Percentiles rank a stretch among this genome's conserved stretches.
phyloP scores from a whole-genome alignment of 2,113 vertebrate species.

The Chamaetylas fuelleborni region DNA sequence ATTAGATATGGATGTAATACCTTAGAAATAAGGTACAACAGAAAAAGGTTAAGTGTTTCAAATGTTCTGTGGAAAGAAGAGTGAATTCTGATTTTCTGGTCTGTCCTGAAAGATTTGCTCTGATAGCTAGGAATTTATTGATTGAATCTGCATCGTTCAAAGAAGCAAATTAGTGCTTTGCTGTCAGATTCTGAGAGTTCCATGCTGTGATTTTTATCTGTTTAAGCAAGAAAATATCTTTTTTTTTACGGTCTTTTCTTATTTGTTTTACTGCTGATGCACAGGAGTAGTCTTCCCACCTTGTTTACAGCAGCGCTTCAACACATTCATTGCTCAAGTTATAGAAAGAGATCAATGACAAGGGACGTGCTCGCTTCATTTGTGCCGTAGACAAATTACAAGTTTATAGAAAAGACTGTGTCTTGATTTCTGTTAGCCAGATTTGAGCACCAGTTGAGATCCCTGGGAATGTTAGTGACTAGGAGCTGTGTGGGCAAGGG shows the following conservation, averaged over 20 bases:
- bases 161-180: conserved; percentile 35
- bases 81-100: not conserved
- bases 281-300: not conserved
- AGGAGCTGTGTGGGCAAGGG: not conserved
- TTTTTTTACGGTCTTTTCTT: not conserved
- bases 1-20: not conserved
- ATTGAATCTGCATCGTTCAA: conserved; percentile 34
- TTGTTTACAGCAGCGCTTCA: not conserved
- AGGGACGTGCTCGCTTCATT: not conserved
- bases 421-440: not conserved
- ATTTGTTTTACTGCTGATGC: not conserved
- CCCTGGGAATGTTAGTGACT: not conserved
- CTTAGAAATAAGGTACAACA: not conserved
- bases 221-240: not conserved
- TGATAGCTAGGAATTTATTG: conserved; percentile 16
- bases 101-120: not conserved
- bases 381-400: not conserved
- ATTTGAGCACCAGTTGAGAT: not conserved
- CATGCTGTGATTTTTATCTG: conserved; percentile 42
- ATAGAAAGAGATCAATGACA: not conserved
- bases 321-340: not conserved
- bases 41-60: not conserved
- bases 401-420: not conserved
- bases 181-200: conserved; percentile 12
- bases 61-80: not conserved